Base-by-base conservation (phyloP, 1,140 invertebrate genomes). In the Drosophila orosa region DNA sequence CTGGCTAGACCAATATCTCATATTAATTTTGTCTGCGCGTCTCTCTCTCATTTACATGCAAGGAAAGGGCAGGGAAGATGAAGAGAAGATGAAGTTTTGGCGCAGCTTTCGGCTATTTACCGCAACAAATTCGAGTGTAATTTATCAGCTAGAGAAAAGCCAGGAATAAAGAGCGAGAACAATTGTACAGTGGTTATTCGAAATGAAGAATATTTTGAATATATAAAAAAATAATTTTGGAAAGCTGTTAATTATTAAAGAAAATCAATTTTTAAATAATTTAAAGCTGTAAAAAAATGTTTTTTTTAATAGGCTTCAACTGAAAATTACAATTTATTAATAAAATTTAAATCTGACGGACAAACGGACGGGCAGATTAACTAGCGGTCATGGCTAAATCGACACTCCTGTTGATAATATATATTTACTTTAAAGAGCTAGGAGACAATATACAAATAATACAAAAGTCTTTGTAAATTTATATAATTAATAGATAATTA, bases 31-130 rank as follows among this genome's bases (percentile, higher is more conserved):
- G 56, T 75, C 60, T 73, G 65, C 10, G 10, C 22, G 22, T 19
- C 47, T 45, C 44, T 31, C 33, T 55, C 67, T 74, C 68, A 74
- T 79, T 73, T 79, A 33, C 62, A 74, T 80, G 40, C 59, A 42
- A 15, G 27, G 29, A n/a, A n/a, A n/a, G n/a, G n/a, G n/a, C n/a
- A n/a, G n/a, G n/a, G 37, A 5, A 37, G 37, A n/a, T 5, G n/a
- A 6, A 5, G n/a, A 39, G 48, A 22, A 33, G 29, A 52, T 52
- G 19, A 74, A 61, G 62, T 66, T 68, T 68, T 42, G 62, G 47
- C 45, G 39, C 27, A 75, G 73, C 61, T 66, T 75, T 66, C n/a
- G 37, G 40, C 62, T 60, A 76, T 76, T 76, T 76, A 76, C 74
- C 73, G 74, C 62, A 76, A 76, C 62, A 68, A 68, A 76, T 61